These are phyloP conservation scores for Pseudococcus longispinus DNA, from an alignment of 2,888 invertebrate species.

Conservation along the genomic window DNA sequence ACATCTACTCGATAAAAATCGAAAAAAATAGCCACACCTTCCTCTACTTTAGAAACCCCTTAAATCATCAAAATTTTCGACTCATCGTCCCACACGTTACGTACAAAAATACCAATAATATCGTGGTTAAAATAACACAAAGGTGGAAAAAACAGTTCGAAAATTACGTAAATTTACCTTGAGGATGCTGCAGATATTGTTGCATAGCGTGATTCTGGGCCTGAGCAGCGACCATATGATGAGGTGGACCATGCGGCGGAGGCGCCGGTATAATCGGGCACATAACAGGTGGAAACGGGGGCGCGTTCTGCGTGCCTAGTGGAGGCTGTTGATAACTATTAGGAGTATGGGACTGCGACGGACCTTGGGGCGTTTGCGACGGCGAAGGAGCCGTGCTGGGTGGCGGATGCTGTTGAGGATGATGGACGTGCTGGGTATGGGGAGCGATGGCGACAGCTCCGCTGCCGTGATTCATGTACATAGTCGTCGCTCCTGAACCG, in stretches of 20 bases:
- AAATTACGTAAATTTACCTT: constrained; percentile 13
- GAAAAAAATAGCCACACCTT: not conserved
- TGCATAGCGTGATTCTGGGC: constrained; percentile 47
- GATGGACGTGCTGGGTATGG: constrained; percentile 48
- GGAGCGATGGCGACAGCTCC: constrained; percentile 39
- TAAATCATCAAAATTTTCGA: not conserved
- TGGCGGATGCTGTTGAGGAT: constrained; percentile 51
- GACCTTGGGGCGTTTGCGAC: constrained; percentile 54
- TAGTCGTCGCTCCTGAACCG: constrained; percentile 47
- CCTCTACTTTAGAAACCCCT: not conserved
- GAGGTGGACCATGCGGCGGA: constrained; percentile 47
- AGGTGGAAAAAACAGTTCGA: too few species aligned
- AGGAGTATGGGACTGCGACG: constrained; percentile 55
- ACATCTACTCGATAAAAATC: not conserved
- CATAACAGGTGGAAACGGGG: constrained; percentile 40
- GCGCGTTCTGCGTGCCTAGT: constrained; percentile 40
- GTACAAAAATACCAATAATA: not conserved
- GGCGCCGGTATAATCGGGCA: constrained; percentile 47
- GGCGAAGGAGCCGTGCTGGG: constrained; percentile 55
- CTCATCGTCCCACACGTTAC: not conserved
- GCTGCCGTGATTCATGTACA: constrained; percentile 44
- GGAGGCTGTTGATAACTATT: constrained; percentile 54
- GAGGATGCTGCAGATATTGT: constrained; percentile 53
- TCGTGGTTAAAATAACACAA: not conserved
- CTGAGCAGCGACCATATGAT: constrained; percentile 52